Conservation (phyloP, 1,140 invertebrate genomes). For the Kradibia gibbosae region DNA sequence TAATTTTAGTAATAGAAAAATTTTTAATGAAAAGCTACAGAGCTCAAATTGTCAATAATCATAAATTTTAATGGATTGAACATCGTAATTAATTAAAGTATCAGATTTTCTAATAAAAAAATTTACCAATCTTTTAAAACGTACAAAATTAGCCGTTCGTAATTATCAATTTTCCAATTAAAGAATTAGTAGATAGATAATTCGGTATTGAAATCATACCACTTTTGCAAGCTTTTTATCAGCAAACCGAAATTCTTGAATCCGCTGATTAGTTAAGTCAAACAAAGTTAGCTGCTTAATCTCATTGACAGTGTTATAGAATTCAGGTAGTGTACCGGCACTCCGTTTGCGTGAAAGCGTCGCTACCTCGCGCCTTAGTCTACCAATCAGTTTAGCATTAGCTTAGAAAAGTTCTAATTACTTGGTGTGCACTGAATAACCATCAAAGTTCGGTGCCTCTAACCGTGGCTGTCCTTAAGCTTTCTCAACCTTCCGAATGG, state of each 20-base stretch:
- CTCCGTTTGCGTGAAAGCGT: not conserved
- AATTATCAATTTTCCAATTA: too few relatives aligned
- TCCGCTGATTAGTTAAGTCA: conserved; percentile 56
- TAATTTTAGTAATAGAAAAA: too few relatives aligned
- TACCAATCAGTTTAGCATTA: conserved; percentile 62
- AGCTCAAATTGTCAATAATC: too few relatives aligned
- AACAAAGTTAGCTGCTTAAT: conserved; percentile 64
- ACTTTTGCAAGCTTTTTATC: not conserved
- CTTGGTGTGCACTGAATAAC: conserved; percentile 7
- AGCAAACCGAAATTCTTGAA: conserved; percentile 55
- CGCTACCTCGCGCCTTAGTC: conserved; percentile 31
- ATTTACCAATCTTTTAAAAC: too few relatives aligned
- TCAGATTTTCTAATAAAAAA: too few relatives aligned
- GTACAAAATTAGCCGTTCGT: too few relatives aligned
- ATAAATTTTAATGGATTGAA: too few relatives aligned
- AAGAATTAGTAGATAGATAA: too few relatives aligned
- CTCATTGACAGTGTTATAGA: conserved; percentile 57
- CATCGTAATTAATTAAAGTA: too few relatives aligned
- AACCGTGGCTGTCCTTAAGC: not conserved
- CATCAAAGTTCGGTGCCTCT: not conserved
- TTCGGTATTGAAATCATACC: not conserved
- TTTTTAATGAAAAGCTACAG: too few relatives aligned
- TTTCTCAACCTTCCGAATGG: not conserved
- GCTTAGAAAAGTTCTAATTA: conserved; percentile 63
- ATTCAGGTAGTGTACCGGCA: conserved; percentile 51